phyloP scores from a whole-genome alignment of 1,140 invertebrate species.

The Rhysida immarginata region DNA sequence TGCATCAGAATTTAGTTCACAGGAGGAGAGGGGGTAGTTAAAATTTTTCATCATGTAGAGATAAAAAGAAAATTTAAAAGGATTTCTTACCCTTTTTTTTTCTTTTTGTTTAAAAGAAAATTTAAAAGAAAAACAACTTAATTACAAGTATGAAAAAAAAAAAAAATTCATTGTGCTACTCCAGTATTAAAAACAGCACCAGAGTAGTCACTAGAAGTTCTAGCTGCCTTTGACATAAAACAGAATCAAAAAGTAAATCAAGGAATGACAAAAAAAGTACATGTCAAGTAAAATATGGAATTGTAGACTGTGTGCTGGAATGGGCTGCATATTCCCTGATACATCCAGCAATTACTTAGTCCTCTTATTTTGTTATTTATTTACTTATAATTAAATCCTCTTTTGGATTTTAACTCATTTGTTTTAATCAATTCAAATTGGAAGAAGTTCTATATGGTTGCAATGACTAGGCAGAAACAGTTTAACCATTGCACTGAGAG shows the following conservation, averaged over 20 bases:
- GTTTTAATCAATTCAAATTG: too few relatives aligned
- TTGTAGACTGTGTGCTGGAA: background rate
- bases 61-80: background rate
- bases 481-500: too few relatives aligned
- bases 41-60: too few relatives aligned
- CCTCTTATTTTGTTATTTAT: too few relatives aligned
- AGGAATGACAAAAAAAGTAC: background rate
- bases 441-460: too few relatives aligned
- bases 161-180: background rate
- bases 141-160: background rate
- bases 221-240: background rate
- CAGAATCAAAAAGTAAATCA: background rate
- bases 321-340: background rate
- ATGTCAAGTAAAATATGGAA: background rate
- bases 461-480: too few relatives aligned
- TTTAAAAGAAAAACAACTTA: background rate
- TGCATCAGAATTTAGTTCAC: too few relatives aligned
- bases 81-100: background rate
- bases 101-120: background rate
- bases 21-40: too few relatives aligned
- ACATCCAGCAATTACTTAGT: background rate
- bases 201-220: background rate
- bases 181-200: background rate
- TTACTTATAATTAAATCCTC: too few relatives aligned
- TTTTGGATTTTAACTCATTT: too few relatives aligned